Conservation (phyloP, 2,113 vertebrate genomes). For the Callocephalon fimbriatum region DNA sequence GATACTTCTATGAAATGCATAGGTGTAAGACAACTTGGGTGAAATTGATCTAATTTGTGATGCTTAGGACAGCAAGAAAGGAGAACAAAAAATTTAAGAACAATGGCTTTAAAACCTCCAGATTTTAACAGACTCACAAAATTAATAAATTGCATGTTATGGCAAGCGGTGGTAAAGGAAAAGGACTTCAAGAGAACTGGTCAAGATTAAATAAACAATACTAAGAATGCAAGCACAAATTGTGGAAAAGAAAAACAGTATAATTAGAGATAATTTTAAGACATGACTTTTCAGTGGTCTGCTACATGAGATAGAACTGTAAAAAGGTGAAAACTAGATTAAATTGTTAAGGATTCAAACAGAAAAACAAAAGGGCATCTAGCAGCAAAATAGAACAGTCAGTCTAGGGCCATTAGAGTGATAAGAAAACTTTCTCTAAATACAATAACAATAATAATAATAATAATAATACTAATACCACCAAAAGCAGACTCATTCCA, state of each 20-base stretch:
- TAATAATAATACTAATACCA: background rate
- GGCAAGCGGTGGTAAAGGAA: background rate
- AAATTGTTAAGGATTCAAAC: background rate
- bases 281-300: background rate
- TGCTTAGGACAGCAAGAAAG: background rate
- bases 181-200: background rate
- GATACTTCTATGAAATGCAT: background rate
- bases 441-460: background rate
- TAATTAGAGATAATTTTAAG: background rate
- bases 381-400: background rate
- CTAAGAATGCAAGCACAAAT: background rate
- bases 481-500: background rate
- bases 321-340: background rate
- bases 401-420: background rate
- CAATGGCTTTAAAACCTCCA: background rate
- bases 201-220: background rate
- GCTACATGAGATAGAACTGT: background rate
- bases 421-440: background rate
- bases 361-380: background rate
- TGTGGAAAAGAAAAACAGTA: background rate
- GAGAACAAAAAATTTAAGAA: background rate
- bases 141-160: background rate
- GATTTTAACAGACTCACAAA: background rate
- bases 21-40: background rate
- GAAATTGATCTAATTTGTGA: background rate